A percentile compares a stretch with the other conserved stretches of the same genome.
Conservation (phyloP, 2,113 vertebrate species). For the Lichenostomus cassidix region DNA sequence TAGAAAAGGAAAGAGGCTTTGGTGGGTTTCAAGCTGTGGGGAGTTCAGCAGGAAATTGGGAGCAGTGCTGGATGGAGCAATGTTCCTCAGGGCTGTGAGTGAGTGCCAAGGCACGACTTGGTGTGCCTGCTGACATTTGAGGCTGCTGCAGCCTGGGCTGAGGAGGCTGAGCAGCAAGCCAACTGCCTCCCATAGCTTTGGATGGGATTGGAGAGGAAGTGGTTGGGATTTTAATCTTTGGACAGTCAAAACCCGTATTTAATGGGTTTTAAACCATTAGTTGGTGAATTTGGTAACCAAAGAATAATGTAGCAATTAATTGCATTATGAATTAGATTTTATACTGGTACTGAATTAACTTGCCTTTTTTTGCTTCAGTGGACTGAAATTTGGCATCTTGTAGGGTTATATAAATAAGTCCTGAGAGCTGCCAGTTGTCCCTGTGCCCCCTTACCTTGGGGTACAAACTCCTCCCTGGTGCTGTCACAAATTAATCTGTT, state of each 20-base stretch:
- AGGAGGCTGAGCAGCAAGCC: background rate
- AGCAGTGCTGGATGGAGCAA: rapidly evolving
- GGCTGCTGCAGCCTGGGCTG: background rate
- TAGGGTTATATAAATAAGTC: rapidly evolving
- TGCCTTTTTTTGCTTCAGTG: background rate
- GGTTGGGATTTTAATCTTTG: background rate
- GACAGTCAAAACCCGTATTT: rapidly evolving
- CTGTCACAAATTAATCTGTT: background rate
- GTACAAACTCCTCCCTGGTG: background rate
- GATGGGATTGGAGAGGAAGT: rapidly evolving
- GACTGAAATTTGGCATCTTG: background rate
- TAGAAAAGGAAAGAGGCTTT: rapidly evolving
- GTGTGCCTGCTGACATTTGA: background rate
- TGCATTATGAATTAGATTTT: background rate
- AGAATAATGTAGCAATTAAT: background rate
- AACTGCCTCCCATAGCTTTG: rapidly evolving
- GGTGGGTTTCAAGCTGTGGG: background rate
- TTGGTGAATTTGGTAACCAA: background rate
- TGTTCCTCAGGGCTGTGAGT: background rate
- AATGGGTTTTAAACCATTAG: background rate
- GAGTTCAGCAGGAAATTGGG: background rate
- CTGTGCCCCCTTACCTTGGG: background rate
- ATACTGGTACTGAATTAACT: background rate
- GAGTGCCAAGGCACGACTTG: background rate
- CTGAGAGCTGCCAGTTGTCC: background rate